phyloP scores from a whole-genome alignment of 2,797 vertebrate species.

The Aulostomus chinensis region DNA sequence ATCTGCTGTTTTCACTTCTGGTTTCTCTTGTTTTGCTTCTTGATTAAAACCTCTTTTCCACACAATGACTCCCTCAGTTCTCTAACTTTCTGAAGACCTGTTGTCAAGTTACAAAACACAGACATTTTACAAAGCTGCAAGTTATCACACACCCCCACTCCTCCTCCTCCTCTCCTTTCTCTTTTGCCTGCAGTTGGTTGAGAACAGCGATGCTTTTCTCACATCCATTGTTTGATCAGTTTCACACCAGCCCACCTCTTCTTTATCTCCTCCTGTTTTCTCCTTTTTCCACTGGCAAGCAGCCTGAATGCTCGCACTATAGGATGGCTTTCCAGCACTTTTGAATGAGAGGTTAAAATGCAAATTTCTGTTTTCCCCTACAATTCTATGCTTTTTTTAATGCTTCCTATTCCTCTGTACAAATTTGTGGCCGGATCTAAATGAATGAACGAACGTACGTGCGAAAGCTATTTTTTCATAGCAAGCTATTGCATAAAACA shows the following conservation, averaged over 20 bases:
- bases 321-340: slow-evolving; percentile 54
- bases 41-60: slow-evolving; percentile 18
- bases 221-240: slow-evolving; percentile 75
- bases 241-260: slow-evolving; percentile 75
- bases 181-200: slow-evolving; percentile 58
- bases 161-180: slow-evolving; percentile 64
- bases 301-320: slow-evolving; percentile 43
- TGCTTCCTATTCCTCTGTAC: slow-evolving; percentile 20
- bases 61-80: slow-evolving; percentile 20
- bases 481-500: slow-evolving; percentile 41
- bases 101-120: slow-evolving; percentile 57
- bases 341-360: slow-evolving; percentile 70
- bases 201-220: slow-evolving; percentile 67
- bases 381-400: slow-evolving; percentile 33
- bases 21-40: slow-evolving; percentile 1
- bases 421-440: slow-evolving; percentile 30
- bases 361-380: slow-evolving; percentile 47
- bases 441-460: slow-evolving; percentile 45
- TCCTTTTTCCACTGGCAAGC: slow-evolving; percentile 58
- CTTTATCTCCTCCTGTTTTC: slow-evolving; percentile 70
- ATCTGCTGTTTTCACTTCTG: too few species aligned
- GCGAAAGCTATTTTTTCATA: slow-evolving; percentile 33
- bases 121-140: slow-evolving; percentile 63
- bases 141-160: slow-evolving; percentile 64
- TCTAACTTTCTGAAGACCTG: slow-evolving; percentile 49